Conservation (phyloP, 2,113 vertebrate species). For the Centropristis striata region DNA sequence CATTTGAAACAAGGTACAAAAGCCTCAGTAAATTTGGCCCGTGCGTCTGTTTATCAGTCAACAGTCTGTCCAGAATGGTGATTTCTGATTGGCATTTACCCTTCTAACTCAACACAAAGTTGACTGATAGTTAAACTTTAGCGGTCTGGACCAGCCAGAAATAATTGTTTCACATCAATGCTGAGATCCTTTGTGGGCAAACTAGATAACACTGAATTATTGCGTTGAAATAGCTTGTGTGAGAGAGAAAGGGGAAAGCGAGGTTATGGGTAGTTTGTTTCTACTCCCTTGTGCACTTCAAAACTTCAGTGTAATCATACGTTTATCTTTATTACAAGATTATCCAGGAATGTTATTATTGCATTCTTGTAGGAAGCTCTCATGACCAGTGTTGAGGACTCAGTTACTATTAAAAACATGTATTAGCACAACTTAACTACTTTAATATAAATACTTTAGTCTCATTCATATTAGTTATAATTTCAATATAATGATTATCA, state of each 20-base stretch:
- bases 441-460: not conserved
- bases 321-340: slow-evolving; percentile 34
- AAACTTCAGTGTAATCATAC: slow-evolving; percentile 26
- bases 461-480: not conserved
- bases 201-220: slow-evolving; percentile 39
- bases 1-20: slow-evolving; percentile 21
- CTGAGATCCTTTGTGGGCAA: slow-evolving; percentile 36
- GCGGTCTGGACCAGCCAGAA: slow-evolving; percentile 26
- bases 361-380: slow-evolving; percentile 9
- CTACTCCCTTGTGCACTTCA: slow-evolving; percentile 36
- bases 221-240: slow-evolving; percentile 22
- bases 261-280: slow-evolving; percentile 23
- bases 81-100: slow-evolving; percentile 42
- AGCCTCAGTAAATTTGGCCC: not conserved
- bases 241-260: slow-evolving; percentile 5
- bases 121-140: slow-evolving; percentile 37
- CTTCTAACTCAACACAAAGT: slow-evolving; percentile 18
- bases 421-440: not conserved
- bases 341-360: slow-evolving; percentile 22
- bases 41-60: slow-evolving; percentile 33
- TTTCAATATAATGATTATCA: not conserved
- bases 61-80: slow-evolving; percentile 21
- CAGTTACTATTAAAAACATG: not conserved
- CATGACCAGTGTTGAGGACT: not conserved
- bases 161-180: slow-evolving; percentile 45